Percentiles rank a stretch among this genome's conserved stretches.
phyloP scores from a whole-genome alignment of 2,888 invertebrate genomes.

The Coremacera marginata region DNA sequence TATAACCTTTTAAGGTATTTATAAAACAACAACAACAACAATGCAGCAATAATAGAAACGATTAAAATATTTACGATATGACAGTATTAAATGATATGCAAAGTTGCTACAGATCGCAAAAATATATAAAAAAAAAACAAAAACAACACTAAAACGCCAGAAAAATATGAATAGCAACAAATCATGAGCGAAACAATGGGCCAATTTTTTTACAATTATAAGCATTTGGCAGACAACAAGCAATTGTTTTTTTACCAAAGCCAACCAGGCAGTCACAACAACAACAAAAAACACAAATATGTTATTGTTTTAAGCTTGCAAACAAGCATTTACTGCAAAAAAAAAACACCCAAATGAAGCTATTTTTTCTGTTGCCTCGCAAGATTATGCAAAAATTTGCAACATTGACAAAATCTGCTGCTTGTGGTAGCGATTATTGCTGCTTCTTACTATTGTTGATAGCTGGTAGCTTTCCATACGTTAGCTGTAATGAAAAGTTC shows the following conservation, averaged over 20 bases:
- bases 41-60: too few relatives aligned
- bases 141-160: background rate
- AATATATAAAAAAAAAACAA: background rate
- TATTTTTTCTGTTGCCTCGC: background rate
- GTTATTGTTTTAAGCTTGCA: constrained; percentile 11
- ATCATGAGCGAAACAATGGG: constrained; percentile 66
- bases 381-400: constrained; percentile 10
- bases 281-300: background rate
- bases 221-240: constrained; percentile 43
- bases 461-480: background rate
- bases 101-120: background rate
- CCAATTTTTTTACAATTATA: constrained; percentile 59
- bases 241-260: constrained; percentile 40
- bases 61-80: too few relatives aligned
- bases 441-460: background rate
- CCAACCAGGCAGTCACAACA: background rate
- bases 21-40: too few relatives aligned
- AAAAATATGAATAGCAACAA: constrained; percentile 57
- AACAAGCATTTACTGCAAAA: too few relatives aligned
- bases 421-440: constrained; percentile 13
- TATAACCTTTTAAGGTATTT: too few relatives aligned
- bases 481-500: constrained; percentile 24
- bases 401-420: constrained; percentile 42
- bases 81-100: background rate
- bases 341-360: background rate